Base-by-base conservation (phyloP, 2,888 invertebrate species). In the Athalia circularis region DNA sequence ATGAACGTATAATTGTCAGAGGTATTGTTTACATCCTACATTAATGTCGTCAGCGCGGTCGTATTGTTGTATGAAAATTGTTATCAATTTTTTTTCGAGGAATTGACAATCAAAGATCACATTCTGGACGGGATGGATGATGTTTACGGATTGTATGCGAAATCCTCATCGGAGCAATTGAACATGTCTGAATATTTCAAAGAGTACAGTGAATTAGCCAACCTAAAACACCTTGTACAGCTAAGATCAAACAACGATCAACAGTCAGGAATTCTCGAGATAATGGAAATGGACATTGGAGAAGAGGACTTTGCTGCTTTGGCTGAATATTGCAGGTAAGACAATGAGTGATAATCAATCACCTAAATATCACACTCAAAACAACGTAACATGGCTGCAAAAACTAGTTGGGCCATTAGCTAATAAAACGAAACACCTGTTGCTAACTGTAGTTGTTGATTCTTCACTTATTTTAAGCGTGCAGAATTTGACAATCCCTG, bases 311-410 rank as follows among this genome's bases (percentile, higher is more conserved):
- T 90, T 83, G 82, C 87, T 0, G 88, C 91, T 78, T 83, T 93
- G 4, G 83, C 87, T 1, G 86, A 88, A 6, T 92, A 91, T 84
- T 93, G 93, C 89, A 92, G 91, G 92, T 92, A 85, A 81, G 57
- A 68, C 15, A 43, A 47, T 29, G 2, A 29, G 29, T 2, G 29
- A 29, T 29, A 29, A 29, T 29, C 29, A 29, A 45, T 65, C 45
- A 65, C 65, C 65, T 65, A 59, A 65, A 65, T 4, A 65, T 47
- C 13, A 7, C 3, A 6, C 15, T n/a, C 11, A 65, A 65, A 13
- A 45, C 13, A 7, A 47, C 13, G 47, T 48, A n/a, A 48, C 5
- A 59, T 13, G 0, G 11, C 11, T 11, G n/a, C 59, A 5, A n/a
- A n/a, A n/a, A n/a, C n/a, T n/a, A n/a, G n/a, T n/a, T n/a, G n/a